These are phyloP conservation scores for Brachionus paranguensis DNA, from an alignment of 1,140 invertebrate species.

Conservation along the genomic window DNA sequence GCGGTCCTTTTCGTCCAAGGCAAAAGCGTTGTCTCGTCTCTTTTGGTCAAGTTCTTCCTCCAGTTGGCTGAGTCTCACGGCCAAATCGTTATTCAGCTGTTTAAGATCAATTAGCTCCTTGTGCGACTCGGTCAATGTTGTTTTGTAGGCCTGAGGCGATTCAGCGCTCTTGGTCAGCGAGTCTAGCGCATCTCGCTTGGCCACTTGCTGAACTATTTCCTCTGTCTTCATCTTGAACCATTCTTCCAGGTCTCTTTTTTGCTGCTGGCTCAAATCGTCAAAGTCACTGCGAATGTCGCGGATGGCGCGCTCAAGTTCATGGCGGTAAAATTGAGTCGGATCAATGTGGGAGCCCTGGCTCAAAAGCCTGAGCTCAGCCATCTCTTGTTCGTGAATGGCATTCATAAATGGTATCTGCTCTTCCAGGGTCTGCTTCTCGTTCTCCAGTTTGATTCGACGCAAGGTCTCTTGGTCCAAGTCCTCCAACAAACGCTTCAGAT, in stretches of 20 bases:
- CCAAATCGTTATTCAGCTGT: neutral
- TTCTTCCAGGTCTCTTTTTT: constrained; percentile 40
- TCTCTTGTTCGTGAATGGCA: constrained; percentile 43
- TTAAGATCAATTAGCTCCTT: constrained; percentile 25
- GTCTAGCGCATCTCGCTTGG: neutral
- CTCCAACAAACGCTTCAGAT: constrained; percentile 44
- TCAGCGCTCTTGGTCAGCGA: neutral
- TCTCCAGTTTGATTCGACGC: constrained; percentile 53
- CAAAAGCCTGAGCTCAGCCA: neutral
- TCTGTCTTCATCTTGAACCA: constrained; percentile 38
- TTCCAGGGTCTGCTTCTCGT: constrained; percentile 57
- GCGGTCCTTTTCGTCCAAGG: constrained; percentile 47
- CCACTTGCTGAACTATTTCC: constrained; percentile 14
- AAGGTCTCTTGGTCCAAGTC: constrained; percentile 56
- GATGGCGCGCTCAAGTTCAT: constrained; percentile 38
- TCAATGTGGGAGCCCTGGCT: neutral
- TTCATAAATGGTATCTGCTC: constrained; percentile 56
- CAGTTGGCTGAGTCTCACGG: neutral
- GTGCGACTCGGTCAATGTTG: neutral
- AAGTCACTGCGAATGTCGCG: constrained; percentile 39
- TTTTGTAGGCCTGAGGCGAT: neutral
- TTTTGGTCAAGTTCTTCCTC: constrained; percentile 33
- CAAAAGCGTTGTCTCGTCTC: constrained; percentile 46
- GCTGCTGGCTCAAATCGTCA: constrained; percentile 2
- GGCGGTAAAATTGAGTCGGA: constrained; percentile 40